Base-by-base conservation (phyloP, 1,140 invertebrate species). In the Drosophila burlai region DNA sequence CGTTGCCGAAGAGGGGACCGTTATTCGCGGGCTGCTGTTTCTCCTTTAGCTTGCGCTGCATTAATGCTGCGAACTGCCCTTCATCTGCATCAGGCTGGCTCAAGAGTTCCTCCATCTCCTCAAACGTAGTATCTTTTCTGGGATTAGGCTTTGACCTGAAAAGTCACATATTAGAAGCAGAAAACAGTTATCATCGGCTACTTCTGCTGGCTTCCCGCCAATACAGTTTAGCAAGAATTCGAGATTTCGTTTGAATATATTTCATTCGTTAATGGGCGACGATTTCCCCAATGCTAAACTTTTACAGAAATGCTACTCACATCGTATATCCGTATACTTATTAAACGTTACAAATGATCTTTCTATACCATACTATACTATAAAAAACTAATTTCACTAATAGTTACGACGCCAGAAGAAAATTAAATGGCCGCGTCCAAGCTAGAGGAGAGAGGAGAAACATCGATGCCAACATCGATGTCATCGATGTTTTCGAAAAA, bases 41-140 rank as follows among this genome's bases (percentile, higher is more conserved):
- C 10, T 60, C 55, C 9, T 31, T 24, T 3, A 76, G 40, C 67
- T 83, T 83, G 2, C 60, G 58, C 29, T 60, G 68, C 9, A 83
- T 24, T 55, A 71, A 83, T 2, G 29, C 47, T 7, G 43, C 72
- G 3, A 75, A 21, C 10, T 61, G 64, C 29, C 62, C 43, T 1
- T 34, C 29, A 52, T 76, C 47, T 1, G 58, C 55, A 13, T 52
- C 47, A 3, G 29, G n/a, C 11, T 69, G 61, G 18, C 45, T 66
- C 13, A 83, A 59, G 26, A 83, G 61, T 8, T 74, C 62, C 8
- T 83, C 69, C 58, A 83, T 29, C 46, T 83, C 80, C 18, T 36
- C 18, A 8, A 54, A 42, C 6, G 43, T 45, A 24, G 34, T n/a
- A 50, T 72, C 29, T 47, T 18, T 24, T n/a, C 50, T 38, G 16